Conservation (phyloP, 2,888 invertebrate genomes). For the Pyrocoelia pectoralis region DNA sequence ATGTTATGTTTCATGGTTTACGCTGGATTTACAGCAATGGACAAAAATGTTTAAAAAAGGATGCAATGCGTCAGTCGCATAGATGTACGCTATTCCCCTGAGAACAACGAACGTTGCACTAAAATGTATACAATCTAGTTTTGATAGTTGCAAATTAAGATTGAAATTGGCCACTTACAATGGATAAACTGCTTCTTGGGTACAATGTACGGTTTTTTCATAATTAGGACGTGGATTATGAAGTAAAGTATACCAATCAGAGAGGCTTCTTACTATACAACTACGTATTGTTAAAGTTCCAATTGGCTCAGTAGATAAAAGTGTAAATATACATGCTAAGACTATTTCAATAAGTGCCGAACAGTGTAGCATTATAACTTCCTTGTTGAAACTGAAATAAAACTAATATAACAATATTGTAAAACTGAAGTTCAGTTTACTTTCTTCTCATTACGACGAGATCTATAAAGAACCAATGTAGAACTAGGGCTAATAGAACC, state of each 20-base stretch:
- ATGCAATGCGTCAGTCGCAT: no score
- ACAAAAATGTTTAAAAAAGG: no score
- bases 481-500: slow-evolving; percentile 84
- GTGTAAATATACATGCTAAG: slow-evolving; percentile 76
- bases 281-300: slow-evolving; percentile 80
- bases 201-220: slow-evolving; percentile 87
- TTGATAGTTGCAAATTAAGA: no score
- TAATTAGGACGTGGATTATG: slow-evolving; percentile 95
- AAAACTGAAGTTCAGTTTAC: not conserved
- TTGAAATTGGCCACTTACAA: slow-evolving; percentile 70
- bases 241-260: slow-evolving; percentile 97
- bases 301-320: slow-evolving; percentile 83
- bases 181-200: slow-evolving; percentile 98
- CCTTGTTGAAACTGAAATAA: slow-evolving; percentile 70
- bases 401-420: not conserved
- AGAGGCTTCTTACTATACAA: slow-evolving; percentile 80
- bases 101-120: no score
- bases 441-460: slow-evolving; percentile 69
- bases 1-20: no score
- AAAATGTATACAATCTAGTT: no score
- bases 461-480: slow-evolving; percentile 95
- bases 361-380: slow-evolving; percentile 78
- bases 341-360: slow-evolving; percentile 85
- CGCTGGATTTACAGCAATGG: no score
- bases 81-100: no score